phyloP scores from a whole-genome alignment of 2,888 invertebrate species.

The Campoplex nolae region DNA sequence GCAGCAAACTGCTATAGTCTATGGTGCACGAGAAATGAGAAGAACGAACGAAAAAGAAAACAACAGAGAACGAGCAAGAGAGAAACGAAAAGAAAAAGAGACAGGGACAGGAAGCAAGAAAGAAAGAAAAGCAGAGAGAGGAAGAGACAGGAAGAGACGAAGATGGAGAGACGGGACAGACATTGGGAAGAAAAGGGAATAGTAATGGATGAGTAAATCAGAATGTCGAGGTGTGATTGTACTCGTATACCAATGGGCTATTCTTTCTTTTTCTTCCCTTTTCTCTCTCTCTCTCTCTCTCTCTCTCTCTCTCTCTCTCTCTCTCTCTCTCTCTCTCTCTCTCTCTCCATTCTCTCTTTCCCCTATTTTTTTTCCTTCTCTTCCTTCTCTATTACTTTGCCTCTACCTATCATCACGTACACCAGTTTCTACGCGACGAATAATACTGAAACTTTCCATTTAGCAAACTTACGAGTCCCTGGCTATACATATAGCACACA shows the following conservation, averaged over 20 bases:
- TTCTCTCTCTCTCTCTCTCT: slow-evolving; percentile 20
- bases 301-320: background rate
- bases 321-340: slow-evolving; percentile 15
- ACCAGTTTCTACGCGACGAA: slow-evolving; percentile 33
- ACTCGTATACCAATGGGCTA: slow-evolving; percentile 43
- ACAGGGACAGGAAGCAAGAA: background rate
- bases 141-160: background rate
- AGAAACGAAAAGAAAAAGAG: background rate
- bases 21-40: slow-evolving; percentile 38
- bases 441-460: slow-evolving; percentile 59
- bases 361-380: slow-evolving; percentile 12
- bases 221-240: slow-evolving; percentile 54
- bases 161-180: slow-evolving; percentile 16
- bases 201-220: slow-evolving; percentile 54
- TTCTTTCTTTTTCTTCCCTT: slow-evolving; percentile 15
- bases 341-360: background rate
- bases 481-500: slow-evolving; percentile 28
- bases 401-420: slow-evolving; percentile 40
- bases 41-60: slow-evolving; percentile 23
- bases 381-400: slow-evolving; percentile 8
- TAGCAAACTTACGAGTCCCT: slow-evolving; percentile 54
- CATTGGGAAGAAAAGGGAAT: slow-evolving; percentile 38
- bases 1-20: slow-evolving; percentile 17
- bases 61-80: background rate
- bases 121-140: background rate